Evolutionary conservation across 2,797 vertebrate genomes (phyloP), one percentile per base, ranked within the genome.

Genomic region (Pseudomugil gertrudae): DNA sequence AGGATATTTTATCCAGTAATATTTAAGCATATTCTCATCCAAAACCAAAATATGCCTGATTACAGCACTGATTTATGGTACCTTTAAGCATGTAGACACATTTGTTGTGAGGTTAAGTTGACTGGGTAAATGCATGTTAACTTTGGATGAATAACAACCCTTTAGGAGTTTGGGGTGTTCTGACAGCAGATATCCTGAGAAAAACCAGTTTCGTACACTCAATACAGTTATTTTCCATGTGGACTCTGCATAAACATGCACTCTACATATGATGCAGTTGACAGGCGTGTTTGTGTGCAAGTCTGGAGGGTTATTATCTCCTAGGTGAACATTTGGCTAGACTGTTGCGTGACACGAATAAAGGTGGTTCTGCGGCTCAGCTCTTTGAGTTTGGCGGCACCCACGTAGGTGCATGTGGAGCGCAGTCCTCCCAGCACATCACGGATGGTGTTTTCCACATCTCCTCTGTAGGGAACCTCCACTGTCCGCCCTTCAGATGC

Each of bases 361-460:
- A 99, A 99, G 0, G 98, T 99, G 0, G 98, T 96, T 83, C 98
- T 94, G 79, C 95, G 92, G 92, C 97, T 96, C 80, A 99, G 95
- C 89, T 99, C 98, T 86, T 98, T 99, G 61, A 99, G 96, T 84
- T 95, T 98, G 83, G 97, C 96, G 0, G 98, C 98, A 54, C 98
- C 98, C 78, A 99, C 98, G 0, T 99, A 99, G 52, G 98, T 99
- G 85, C 98, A 99, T 63, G 98, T 99, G 78, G 98, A 99, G 72
- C 98, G 95, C 67, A 99, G 93, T 9, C 98, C 98, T 0, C 98
- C 98, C 0, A 99, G 83, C 81, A 99, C 95, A 58, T 99, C 98
- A n/a, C 92, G 94, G 79, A 99, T 92, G n/a, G 98, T 99, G 90
- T 95, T 83, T 77, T 97, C 95, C 32, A 97, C 96, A 0, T 96